Base-by-base conservation (phyloP, 2,888 invertebrate genomes). In the Auanema sp. region DNA sequence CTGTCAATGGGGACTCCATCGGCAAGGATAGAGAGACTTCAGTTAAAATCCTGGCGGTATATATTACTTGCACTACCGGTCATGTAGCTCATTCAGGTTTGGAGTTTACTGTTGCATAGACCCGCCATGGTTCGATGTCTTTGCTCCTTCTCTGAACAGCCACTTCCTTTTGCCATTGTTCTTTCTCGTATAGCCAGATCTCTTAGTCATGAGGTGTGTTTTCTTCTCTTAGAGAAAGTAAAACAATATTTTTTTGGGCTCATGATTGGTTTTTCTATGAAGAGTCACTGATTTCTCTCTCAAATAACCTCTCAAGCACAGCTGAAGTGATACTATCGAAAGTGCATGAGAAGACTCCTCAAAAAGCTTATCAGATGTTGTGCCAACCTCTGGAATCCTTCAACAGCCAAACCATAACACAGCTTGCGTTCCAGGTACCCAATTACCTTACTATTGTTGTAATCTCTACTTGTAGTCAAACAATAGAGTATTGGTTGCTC, bases 401-500 rank as follows among this genome's bases (percentile, higher is more conserved):
- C 44, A 69, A 72, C 14, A 69, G 70, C 4, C 54, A 69, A 24
- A 79, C 77, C 2, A 72, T 82, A 57, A 69, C 79, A 2, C 75
- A 79, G 47, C 53, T 82, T 16, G 82, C 82, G 0, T 82, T 69
- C 63, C 78, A 80, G 60, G 79, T 79, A 25, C 8, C 43, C 43
- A 43, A 43, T 43, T 43, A 43, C 43, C 43, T n/a, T n/a, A 43
- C 43, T 11, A 43, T 11, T 43, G 43, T 43, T 43, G 43, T 43
- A 11, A 43, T 5, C 6, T 18, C 16, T 50, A 41, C 60, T 65
- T 62, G 62, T 58, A 78, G 78, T 58, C 84, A 2, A 80, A 84
- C 56, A 84, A 84, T 72, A 81, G 84, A 25, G 80, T 81, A 47
- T 85, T 87, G 71, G 81, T 87, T 40, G 85, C 86, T 4, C 87